Percentiles rank a stretch among this genome's conserved stretches.
Evolutionary conservation across 2,113 vertebrate genomes (phyloP).

Genomic region (Malurus cyaneus): DNA sequence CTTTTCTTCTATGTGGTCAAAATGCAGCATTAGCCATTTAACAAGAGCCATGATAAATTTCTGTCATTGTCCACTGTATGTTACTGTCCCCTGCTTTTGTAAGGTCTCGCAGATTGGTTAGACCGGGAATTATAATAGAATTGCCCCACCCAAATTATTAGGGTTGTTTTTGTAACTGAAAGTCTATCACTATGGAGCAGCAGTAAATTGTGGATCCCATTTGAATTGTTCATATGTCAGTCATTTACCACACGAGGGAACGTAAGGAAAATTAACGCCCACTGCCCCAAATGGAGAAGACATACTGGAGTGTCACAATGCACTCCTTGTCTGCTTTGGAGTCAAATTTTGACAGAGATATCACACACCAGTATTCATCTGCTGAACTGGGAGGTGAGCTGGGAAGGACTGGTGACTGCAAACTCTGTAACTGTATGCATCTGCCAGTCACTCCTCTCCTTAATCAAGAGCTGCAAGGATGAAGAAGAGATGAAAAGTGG

Average conservation of each 20-base stretch:
- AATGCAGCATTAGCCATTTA: background rate
- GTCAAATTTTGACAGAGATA: background rate
- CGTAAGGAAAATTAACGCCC: background rate
- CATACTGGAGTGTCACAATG: background rate
- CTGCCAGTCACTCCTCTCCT: background rate
- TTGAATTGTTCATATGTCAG: background rate
- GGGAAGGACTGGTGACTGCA: background rate
- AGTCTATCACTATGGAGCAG: background rate
- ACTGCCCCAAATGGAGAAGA: background rate
- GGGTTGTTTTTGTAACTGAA: background rate
- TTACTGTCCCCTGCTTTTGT: background rate
- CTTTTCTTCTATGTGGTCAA: constrained; percentile 12
- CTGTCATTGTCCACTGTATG: background rate
- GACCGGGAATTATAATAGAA: background rate
- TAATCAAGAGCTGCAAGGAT: background rate
- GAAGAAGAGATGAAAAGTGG: background rate
- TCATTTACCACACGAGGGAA: background rate
- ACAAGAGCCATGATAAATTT: background rate
- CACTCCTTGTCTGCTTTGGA: background rate
- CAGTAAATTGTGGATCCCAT: background rate
- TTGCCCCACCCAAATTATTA: background rate
- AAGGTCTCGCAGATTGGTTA: background rate
- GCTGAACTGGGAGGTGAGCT: background rate
- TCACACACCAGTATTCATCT: background rate
- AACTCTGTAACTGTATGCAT: background rate